Conservation (phyloP, 2,113 vertebrate species). For the Sarotherodon lohbergeri region DNA sequence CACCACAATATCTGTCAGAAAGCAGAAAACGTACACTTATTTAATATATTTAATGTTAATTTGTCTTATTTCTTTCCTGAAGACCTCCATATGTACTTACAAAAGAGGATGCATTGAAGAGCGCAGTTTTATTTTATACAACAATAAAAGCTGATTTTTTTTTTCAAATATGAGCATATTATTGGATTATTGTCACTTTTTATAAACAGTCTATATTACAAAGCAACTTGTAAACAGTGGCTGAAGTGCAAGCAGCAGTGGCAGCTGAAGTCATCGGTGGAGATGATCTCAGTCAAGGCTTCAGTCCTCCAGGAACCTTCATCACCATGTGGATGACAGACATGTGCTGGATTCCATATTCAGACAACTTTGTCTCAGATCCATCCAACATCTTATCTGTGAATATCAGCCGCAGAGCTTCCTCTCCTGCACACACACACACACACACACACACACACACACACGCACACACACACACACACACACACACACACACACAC, state of each 20-base stretch:
- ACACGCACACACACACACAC: not conserved
- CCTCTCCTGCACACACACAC: not conserved
- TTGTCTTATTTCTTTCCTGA: not conserved
- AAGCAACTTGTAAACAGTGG: accelerated
- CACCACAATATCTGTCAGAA: not conserved
- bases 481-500: not conserved
- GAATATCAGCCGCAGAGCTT: not conserved
- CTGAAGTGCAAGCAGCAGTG: not conserved
- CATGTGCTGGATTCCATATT: not conserved
- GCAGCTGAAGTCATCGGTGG: not conserved
- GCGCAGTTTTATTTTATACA: accelerated
- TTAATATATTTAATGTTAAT: accelerated
- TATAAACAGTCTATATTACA: not conserved
- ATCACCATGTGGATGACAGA: not conserved
- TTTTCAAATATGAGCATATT: not conserved
- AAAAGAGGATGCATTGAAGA: accelerated
- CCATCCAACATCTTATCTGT: not conserved
- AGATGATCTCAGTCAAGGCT: not conserved
- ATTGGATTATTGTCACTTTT: not conserved
- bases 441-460: not conserved
- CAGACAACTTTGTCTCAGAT: not conserved
- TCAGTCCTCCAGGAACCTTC: not conserved
- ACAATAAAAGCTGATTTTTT: accelerated
- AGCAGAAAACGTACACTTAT: not conserved
- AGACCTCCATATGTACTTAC: accelerated